phyloP scores from a whole-genome alignment of 2,797 vertebrate genomes.

The Ambastaia sidthimunki region DNA sequence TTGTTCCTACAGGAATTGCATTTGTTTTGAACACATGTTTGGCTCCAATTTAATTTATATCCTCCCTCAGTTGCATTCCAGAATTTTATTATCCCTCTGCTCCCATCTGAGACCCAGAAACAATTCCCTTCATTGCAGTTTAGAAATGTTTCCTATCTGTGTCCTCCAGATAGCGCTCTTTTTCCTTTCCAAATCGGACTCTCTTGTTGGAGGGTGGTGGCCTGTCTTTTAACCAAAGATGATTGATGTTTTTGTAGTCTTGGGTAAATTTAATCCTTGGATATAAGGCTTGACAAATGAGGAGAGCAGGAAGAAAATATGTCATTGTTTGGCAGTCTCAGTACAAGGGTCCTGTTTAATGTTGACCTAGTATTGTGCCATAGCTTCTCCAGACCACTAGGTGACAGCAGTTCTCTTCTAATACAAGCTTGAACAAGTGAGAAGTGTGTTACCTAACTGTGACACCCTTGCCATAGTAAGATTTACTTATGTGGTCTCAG shows the following conservation, averaged over 20 bases:
- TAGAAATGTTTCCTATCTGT: background rate
- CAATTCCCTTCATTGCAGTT: conserved; percentile 2
- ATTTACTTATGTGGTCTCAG: background rate
- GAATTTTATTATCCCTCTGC: background rate
- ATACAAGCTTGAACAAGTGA: background rate
- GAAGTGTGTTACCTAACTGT: background rate
- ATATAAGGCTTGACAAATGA: conserved; percentile 37
- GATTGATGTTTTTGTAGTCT: conserved; percentile 35
- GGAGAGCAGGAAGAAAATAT: conserved; percentile 21
- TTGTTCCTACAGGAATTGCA: background rate
- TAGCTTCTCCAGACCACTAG: conserved; percentile 27
- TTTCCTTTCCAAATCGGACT: background rate
- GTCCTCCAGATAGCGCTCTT: conserved; percentile 23
- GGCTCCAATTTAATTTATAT: background rate
- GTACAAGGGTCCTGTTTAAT: background rate
- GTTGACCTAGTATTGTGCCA: background rate
- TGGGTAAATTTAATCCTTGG: conserved; percentile 44
- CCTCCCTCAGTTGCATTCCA: conserved; percentile 1
- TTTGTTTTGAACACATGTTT: background rate
- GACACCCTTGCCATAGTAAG: conserved; percentile 11
- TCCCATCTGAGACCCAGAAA: conserved; percentile 1
- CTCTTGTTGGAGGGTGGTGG: conserved; percentile 23
- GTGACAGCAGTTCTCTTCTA: conserved; percentile 35
- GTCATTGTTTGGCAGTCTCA: conserved; percentile 24
- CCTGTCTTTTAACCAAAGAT: conserved; percentile 25